phyloP scores from a whole-genome alignment of 1,140 invertebrate species.

The Ladona fulva region DNA sequence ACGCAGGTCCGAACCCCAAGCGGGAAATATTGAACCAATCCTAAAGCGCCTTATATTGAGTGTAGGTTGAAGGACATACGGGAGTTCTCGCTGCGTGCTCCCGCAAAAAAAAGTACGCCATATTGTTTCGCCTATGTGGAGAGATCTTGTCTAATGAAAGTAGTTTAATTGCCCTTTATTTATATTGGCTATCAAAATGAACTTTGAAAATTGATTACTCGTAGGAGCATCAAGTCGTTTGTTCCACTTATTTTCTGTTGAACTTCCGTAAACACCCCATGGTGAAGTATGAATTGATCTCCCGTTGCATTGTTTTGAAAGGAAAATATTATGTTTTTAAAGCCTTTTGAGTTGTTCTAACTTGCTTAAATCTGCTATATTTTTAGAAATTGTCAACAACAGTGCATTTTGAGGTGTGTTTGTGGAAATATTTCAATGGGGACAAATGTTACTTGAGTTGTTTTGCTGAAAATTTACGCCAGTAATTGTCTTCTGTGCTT shows the following conservation, averaged over 20 bases:
- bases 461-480: no score
- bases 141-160: slow-evolving; percentile 6
- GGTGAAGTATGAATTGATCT: neutral
- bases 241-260: no score
- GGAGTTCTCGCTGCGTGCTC: slow-evolving; percentile 5
- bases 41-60: slow-evolving; percentile 1
- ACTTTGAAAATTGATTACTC: neutral
- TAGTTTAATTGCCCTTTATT: neutral
- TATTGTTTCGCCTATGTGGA: slow-evolving; percentile 4
- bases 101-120: slow-evolving; percentile 6
- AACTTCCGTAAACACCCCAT: no score
- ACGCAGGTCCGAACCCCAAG: slow-evolving; percentile 1
- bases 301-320: neutral
- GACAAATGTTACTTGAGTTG: neutral
- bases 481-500: no score
- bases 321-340: neutral
- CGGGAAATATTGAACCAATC: slow-evolving; percentile 4
- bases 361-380: no score
- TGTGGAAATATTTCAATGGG: neutral
- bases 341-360: neutral
- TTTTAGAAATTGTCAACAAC: no score
- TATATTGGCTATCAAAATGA: neutral
- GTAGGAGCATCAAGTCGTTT: no score
- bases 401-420: neutral
- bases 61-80: slow-evolving; percentile 3